Evolutionary conservation across 2,113 vertebrate species (phyloP), one percentile per base, ranked within the genome.

Genomic region (Callipepla squamata): DNA sequence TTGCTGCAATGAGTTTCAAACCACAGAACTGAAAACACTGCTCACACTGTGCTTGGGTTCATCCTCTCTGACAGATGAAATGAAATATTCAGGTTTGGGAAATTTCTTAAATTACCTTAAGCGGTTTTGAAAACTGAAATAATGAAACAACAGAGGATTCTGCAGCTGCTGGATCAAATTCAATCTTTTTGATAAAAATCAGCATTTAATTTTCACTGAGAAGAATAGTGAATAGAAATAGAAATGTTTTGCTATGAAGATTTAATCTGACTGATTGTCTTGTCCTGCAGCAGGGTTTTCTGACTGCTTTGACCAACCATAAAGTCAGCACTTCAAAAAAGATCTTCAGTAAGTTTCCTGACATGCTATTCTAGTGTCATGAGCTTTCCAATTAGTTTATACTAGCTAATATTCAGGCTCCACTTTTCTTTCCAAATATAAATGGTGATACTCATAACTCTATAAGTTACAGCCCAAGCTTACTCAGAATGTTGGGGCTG

Each of bases 391-490:
- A 70, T 72, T 91, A 83, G 57, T 90, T 90, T 91, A 77, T 65
- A 59, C 25, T 59, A 70, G 47, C 47, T 92, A 51, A 89, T 75
- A 72, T 70, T 89, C 51, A 77, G 50, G 42, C 34, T 91, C 2
- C 16, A 32, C 93, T 92, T 96, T 95, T 66, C 67, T 80, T 87
- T 94, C 55, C 65, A 83, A 59, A 80, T 89, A 61, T 66, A 30
- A 59, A 21, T 82, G 72, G 83, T 77, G 62, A 80, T 82, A 82
- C 67, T 86, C 13, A 50, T 50, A 51, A 50, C 30, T 74, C 77
- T 72, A 72, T 44, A 61, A 80, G 36, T 61, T 85, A 50, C 44
- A 73, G 58, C 40, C 36, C 32, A 79, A 91, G 15, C 30, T 74
- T 87, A 47, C 86, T 77, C 45, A 79, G 47, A 85, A 80, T 47